Base-by-base conservation (phyloP, 2,113 vertebrate genomes). In the Lynx canadensis region DNA sequence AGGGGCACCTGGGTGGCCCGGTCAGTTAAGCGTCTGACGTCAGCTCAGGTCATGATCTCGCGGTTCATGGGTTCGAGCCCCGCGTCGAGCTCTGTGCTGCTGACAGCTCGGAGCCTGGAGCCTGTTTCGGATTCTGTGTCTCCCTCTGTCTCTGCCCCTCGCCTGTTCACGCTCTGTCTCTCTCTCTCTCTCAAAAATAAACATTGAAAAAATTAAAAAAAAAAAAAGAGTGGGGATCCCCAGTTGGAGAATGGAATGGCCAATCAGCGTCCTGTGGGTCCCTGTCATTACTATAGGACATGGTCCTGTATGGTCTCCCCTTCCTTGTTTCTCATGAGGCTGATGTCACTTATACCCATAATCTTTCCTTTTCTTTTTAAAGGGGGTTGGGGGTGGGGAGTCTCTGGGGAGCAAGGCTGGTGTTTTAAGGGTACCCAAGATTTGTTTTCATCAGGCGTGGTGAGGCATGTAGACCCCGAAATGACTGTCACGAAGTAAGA, bases 311-410 rank as follows among this genome's bases (percentile, higher is more conserved):
- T 65, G 5, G 1, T 23, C 25, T 19, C 19, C 19, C 12, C 18
- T 36, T 4, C 0, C 33, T 65, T 25, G 38, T 73, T 60, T n/a
- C 9, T 10, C 16, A 9, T 1, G 8, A 65, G 63, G 14, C 38
- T 36, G 33, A 13, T 33, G 23, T 31, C 0, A 23, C n/a, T 7
- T 5, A 0, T 15, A 14, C n/a, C 36, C 23, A 2, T 13, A 16
- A 16, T 4, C 31, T n/a, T 5, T 45, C 21, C 7, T 73, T 63
- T 3, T 73, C 50, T 79, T 81, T 38, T 71, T 31, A 12, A 84
- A 85, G 16, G 11, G 3, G 33, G 29, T 1, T 2, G 1, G 4
- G 50, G 11, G 3, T 7, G 60, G 69, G 41, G 21, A 36, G 45
- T 29, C 18, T 60, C 57, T 84, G 52, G 45, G 21, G 45, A 87